phyloP scores from a whole-genome alignment of 2,113 vertebrate genomes.

The Pelodiscus sinensis region DNA sequence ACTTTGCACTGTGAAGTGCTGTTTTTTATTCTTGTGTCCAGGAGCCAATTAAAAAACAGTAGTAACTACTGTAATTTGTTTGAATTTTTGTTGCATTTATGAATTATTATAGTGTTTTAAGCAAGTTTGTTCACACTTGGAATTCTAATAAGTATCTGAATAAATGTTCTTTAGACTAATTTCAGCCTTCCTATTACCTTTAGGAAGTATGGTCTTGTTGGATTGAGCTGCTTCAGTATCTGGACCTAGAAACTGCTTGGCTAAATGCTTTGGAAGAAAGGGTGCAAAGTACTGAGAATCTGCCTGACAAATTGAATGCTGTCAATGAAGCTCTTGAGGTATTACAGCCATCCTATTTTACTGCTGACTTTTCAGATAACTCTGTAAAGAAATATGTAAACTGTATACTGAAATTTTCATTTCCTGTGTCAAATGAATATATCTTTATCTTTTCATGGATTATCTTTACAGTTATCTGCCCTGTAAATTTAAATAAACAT shows the following conservation, averaged over 20 bases:
- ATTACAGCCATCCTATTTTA: background rate
- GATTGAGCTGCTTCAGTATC: slow-evolving; percentile 95
- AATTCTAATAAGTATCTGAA: rapidly evolving
- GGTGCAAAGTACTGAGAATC: slow-evolving; percentile 80
- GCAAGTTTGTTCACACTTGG: background rate
- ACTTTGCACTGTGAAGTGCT: background rate
- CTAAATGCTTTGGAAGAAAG: slow-evolving; percentile 89
- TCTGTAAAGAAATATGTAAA: background rate
- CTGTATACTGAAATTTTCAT: background rate
- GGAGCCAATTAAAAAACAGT: background rate
- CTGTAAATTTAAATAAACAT: too few species aligned
- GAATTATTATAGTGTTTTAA: background rate
- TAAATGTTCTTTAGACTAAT: background rate
- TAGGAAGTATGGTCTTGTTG: slow-evolving; percentile 99
- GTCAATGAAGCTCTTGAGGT: slow-evolving; percentile 92
- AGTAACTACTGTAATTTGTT: background rate
- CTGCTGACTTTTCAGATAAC: background rate
- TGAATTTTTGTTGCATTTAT: background rate
- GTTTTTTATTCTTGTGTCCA: background rate
- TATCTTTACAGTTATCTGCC: too few species aligned
- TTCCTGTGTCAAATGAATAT: background rate
- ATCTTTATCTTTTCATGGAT: too few species aligned
- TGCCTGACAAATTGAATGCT: slow-evolving; percentile 85
- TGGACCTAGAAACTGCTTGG: slow-evolving; percentile 93
- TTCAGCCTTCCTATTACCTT: background rate